phyloP scores from a whole-genome alignment of 2,797 vertebrate genomes.

The Pseudochirops cupreus region DNA sequence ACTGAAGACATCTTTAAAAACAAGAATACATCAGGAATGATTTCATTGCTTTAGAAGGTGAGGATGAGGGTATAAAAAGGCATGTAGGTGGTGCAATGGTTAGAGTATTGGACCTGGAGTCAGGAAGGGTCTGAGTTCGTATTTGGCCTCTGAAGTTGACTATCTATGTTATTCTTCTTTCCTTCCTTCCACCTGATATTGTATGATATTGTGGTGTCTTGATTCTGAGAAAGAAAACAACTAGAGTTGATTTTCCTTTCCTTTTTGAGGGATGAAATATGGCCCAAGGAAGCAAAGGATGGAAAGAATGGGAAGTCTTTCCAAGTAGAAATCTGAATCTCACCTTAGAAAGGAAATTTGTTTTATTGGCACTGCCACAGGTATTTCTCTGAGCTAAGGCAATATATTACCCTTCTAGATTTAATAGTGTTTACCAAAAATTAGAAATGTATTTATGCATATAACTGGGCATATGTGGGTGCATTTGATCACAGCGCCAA shows the following conservation, averaged over 20 bases:
- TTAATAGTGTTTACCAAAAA: conserved; percentile 29
- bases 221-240: conserved; percentile 50
- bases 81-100: background rate
- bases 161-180: background rate
- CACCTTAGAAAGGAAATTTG: conserved; percentile 21
- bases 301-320: conserved; percentile 13
- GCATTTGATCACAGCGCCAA: conserved; percentile 41
- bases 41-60: conserved; percentile 24
- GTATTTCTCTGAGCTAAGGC: conserved; percentile 34
- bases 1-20: background rate
- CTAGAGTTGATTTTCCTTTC: conserved; percentile 24
- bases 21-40: background rate
- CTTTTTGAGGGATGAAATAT: conserved; percentile 46
- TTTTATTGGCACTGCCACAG: conserved; percentile 40
- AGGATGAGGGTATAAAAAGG: conserved; percentile 45
- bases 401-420: conserved; percentile 50
- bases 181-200: background rate
- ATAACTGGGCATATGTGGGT: conserved; percentile 15
- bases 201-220: conserved; percentile 15
- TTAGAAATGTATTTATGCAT: conserved; percentile 60
- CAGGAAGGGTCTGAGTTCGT: background rate
- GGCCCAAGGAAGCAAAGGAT: conserved; percentile 18
- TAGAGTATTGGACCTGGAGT: background rate
- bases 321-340: conserved; percentile 38
- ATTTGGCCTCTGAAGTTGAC: background rate